Percentiles rank a stretch among this genome's conserved stretches.
Conservation (phyloP, 2,113 vertebrate species). For the Ceyx melanurus region DNA sequence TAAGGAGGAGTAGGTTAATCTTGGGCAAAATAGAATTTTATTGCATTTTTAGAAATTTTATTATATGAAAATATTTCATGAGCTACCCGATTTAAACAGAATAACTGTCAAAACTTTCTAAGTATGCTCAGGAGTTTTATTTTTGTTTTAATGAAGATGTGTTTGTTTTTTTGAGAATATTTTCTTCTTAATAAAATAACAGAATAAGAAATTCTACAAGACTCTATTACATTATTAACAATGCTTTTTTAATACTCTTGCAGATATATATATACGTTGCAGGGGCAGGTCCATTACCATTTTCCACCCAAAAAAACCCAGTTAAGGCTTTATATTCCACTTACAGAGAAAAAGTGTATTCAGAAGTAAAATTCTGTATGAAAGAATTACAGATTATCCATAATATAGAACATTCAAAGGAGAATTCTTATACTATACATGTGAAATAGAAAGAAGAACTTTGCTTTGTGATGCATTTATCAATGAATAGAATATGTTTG, state of each 20-base stretch:
- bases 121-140: background rate
- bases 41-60: conserved; percentile 17
- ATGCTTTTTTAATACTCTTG: background rate
- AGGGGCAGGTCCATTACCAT: background rate
- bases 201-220: background rate
- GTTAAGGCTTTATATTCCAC: background rate
- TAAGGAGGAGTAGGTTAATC: background rate
- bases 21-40: background rate
- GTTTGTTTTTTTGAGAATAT: background rate
- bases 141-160: background rate
- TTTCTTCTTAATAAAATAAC: background rate
- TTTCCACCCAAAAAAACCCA: background rate
- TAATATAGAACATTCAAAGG: background rate
- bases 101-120: background rate
- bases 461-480: background rate
- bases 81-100: background rate
- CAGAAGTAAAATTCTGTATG: background rate
- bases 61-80: background rate
- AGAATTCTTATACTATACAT: background rate
- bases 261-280: background rate
- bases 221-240: background rate
- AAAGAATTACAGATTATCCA: background rate
- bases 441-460: background rate
- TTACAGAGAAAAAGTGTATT: background rate
- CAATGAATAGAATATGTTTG: background rate